Evolutionary conservation across 2,113 vertebrate species (phyloP), one percentile per base, ranked within the genome.

Genomic region (Oryzias woworae): DNA sequence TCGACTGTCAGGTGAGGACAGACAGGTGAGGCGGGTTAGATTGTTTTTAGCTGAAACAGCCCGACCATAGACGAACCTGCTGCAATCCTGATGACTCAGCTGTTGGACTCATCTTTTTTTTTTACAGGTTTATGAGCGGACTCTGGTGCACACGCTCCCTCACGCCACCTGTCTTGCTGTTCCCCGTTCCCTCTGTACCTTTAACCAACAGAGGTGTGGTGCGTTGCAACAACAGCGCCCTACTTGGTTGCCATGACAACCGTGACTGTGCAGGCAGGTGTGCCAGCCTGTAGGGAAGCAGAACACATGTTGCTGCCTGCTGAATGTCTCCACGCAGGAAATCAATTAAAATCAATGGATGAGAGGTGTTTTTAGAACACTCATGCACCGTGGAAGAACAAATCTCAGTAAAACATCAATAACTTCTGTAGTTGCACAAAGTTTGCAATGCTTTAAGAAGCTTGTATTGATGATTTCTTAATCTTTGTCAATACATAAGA

Each of bases 131-230:
- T 73, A 66, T 57, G 66, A 78, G 63, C 4, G 63, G 69, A 78
- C 78, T 81, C 71, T 84, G 55, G 76, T 61, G 52, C 66, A 50
- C n/a, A 12, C 45, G 63, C 31, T 46, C 66, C 66, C 61, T 20
- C 20, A 26, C 52, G 43, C 56, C 51, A n/a, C 57, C 58, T 43
- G 56, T 55, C 2, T 66, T 20, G 50, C 62, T 43, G 56, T 49
- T 1, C 58, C 18, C 3, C 14, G 13, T 47, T 53, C 6, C 51
- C 14, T 49, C 5, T 74, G 36, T 1, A 47, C 54, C 55, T 45
- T 58, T 20, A 64, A 16, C 24, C 48, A 26, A 56, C 45, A 58
- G 60, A 82, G 83, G 87, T 69, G 86, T 62, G 80, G 69, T 31
- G 31, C 13, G 62, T 63, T 65, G 55, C 47, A 3, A 16, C 12